Evolutionary conservation across 2,113 vertebrate species (phyloP).

Genomic region (Ariopsis seemanni): DNA sequence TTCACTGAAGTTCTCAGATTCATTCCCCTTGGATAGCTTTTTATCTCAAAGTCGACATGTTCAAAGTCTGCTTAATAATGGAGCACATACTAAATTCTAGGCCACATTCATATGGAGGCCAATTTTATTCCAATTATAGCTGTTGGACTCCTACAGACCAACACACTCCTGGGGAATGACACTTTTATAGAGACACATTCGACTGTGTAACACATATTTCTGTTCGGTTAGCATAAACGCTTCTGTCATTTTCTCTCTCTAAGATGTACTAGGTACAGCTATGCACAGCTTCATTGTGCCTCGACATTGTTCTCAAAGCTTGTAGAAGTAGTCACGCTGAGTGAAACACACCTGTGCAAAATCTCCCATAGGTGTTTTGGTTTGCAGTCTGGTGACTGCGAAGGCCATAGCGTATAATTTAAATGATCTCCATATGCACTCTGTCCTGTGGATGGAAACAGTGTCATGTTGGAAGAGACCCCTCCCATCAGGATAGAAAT

Average conservation of each 20-base stretch:
- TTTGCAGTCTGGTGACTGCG: not conserved
- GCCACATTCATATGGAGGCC: constrained; percentile 28
- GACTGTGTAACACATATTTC: constrained; percentile 28
- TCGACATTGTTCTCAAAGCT: not conserved
- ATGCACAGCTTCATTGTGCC: not conserved
- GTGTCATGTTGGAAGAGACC: not conserved
- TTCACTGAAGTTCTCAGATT: constrained; percentile 45
- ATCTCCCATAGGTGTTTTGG: not conserved
- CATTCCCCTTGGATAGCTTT: constrained; percentile 46
- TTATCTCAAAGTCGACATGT: constrained; percentile 49
- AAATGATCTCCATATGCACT: not conserved
- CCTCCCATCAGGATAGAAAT: not conserved
- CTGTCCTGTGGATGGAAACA: not conserved
- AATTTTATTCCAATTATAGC: constrained; percentile 42
- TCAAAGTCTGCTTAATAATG: constrained; percentile 53
- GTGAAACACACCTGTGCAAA: not conserved
- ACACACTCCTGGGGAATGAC: constrained; percentile 28
- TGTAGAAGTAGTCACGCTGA: not conserved
- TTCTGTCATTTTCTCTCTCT: not conserved
- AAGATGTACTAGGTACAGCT: constrained; percentile 12
- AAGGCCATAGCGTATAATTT: not conserved
- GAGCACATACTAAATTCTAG: constrained; percentile 45
- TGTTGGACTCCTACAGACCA: constrained; percentile 27
- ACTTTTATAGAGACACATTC: constrained; percentile 15
- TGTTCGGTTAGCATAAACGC: constrained; percentile 8